phyloP scores from a whole-genome alignment of 2,113 vertebrate species.

The Chlorocebus sabaeus region DNA sequence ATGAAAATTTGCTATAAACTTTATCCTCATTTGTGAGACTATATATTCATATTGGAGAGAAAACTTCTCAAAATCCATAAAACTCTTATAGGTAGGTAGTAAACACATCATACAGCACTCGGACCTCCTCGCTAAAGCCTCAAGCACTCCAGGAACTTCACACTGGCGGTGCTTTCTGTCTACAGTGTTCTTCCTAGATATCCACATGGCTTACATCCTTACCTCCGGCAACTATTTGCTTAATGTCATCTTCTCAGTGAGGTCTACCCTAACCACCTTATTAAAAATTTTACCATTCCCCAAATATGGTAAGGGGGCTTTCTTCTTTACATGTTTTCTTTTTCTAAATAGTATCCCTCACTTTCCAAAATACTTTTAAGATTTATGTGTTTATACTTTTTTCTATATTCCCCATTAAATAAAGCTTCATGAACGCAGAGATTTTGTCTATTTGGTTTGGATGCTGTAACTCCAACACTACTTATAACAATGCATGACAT shows the following conservation, averaged over 20 bases:
- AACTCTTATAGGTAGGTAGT: not conserved
- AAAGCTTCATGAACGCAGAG: not conserved
- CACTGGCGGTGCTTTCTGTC: not conserved
- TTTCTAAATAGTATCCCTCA: not conserved
- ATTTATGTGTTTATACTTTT: not conserved
- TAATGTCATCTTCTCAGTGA: not conserved
- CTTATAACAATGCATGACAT: not conserved
- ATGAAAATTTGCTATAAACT: not conserved
- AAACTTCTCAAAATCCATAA: not conserved
- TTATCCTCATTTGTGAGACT: not conserved
- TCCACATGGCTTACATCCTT: not conserved
- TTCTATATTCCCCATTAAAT: not conserved
- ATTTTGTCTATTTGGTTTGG: not conserved
- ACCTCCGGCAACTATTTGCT: not conserved
- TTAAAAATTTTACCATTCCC: not conserved
- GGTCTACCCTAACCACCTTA: not conserved
- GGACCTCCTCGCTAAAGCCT: not conserved
- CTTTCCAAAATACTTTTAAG: not conserved
- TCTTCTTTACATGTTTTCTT: not conserved
- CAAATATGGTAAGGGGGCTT: not conserved
- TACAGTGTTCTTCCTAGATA: not conserved
- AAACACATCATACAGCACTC: not conserved
- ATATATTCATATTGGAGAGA: not conserved
- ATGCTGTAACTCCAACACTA: not conserved
- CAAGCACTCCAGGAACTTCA: not conserved